phyloP scores from a whole-genome alignment of 2,113 vertebrate species.

The Protobothrops mucrosquamatus region DNA sequence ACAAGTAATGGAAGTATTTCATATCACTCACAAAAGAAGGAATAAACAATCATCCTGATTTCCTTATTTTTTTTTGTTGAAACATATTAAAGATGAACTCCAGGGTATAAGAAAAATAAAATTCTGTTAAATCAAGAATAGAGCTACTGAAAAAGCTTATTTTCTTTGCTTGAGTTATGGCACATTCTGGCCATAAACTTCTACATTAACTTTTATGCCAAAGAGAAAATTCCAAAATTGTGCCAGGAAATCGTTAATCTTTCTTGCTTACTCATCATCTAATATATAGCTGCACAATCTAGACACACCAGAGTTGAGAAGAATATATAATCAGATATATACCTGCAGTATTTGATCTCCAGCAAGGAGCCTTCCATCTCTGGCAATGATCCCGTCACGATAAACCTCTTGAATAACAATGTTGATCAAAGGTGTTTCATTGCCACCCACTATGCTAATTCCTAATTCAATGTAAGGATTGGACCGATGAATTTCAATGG shows the following conservation, averaged over 20 bases:
- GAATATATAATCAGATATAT: conserved; percentile 49
- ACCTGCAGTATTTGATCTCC: conserved; percentile 98
- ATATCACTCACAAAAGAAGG: neutral
- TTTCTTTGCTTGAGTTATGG: conserved; percentile 47
- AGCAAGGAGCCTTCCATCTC: conserved; percentile 92
- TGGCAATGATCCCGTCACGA: conserved; percentile 92
- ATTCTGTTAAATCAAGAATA: conserved; percentile 22
- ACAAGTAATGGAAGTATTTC: conserved; percentile 10
- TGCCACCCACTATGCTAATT: conserved; percentile 96
- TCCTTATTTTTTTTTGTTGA: conserved; percentile 6
- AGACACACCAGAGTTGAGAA: conserved; percentile 37
- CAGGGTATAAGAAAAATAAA: neutral
- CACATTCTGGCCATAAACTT: conserved; percentile 50
- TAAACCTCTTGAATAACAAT: conserved; percentile 98
- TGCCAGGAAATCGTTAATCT: conserved; percentile 27
- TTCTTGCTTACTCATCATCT: conserved; percentile 18
- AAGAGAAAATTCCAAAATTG: neutral
- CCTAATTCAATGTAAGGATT: conserved; percentile 96
- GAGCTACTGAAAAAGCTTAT: conserved; percentile 31
- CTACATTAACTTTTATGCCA: conserved; percentile 50
- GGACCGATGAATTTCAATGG: conserved; percentile 92
- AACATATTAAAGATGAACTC: neutral
- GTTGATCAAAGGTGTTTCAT: conserved; percentile 97
- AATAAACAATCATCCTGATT: conserved; percentile 1
- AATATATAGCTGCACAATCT: conserved; percentile 38